Evolutionary conservation across 2,797 vertebrate species (phyloP), one percentile per base, ranked within the genome.

Genomic region (Chelidonichthys spinosus): DNA sequence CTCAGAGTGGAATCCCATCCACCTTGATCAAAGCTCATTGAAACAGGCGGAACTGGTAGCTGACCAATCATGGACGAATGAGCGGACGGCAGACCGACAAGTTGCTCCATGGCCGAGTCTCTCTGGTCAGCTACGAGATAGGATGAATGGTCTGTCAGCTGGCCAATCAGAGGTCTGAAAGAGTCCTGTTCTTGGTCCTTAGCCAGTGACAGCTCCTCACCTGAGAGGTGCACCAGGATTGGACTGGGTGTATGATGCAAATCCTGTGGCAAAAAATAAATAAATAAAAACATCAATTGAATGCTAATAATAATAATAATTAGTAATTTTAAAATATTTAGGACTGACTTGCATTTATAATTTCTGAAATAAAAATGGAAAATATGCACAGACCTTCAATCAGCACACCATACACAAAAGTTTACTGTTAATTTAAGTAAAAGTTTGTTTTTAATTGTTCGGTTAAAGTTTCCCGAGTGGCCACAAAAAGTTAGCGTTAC

Each of bases 121-220:
- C 78, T 75, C 4, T 63, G 75, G 0, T 87, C 84, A 0, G 61
- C 60, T 4, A 54, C 5, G 0, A 85, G 50, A 43, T 59, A 86
- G 6, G 89, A 89, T 0, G 90, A 91, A 59, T 86, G 85, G 67
- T 89, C 87, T 0, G 76, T 10, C 11, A 58, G 54, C 64, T 84
- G 85, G n/a, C 84, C 90, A 72, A 85, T 85, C 83, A 93, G 83
- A 72, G 87, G 90, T 9, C 76, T 73, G 84, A 93, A 90, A 1
- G 88, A 84, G 67, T 86, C 83, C 62, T 77, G 81, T 0, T 69
- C 84, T 0, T 55, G 79, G 2, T 68, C 64, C 1, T 69, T 74
- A 33, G 56, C 60, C 36, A 74, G 54, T 4, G 74, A 84, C 1
- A 56, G 49, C 13, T 73, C 67, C 0, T 79, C 69, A 0, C 5